phyloP scores from a whole-genome alignment of 2,888 invertebrate genomes.

The Amphiduros pacificus region DNA sequence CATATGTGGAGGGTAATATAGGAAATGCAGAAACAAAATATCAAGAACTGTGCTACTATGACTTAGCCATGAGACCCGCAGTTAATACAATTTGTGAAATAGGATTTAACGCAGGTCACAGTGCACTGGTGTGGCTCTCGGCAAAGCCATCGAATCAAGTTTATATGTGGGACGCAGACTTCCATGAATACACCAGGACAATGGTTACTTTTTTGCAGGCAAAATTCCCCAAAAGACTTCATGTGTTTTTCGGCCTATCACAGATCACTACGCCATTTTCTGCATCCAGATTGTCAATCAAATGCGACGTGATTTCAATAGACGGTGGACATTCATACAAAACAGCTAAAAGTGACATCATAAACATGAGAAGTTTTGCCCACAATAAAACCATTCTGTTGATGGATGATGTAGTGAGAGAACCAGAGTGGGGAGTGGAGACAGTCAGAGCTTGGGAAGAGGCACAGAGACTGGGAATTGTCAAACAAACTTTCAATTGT shows the following conservation, averaged over 20 bases:
- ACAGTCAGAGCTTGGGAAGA: slow-evolving; percentile 6
- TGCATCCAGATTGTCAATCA: neutral
- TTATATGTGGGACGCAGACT: slow-evolving; percentile 2
- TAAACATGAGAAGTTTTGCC: slow-evolving; percentile 1
- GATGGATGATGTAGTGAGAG: neutral
- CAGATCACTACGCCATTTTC: slow-evolving; percentile 15
- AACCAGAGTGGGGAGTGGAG: too few relatives aligned
- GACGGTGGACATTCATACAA: slow-evolving; percentile 28
- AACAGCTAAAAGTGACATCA: slow-evolving; percentile 18
- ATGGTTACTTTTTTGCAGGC: neutral
- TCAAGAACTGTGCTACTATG: neutral
- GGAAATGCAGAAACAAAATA: slow-evolving; percentile 1
- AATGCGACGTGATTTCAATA: slow-evolving; percentile 26
- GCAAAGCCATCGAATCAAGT: slow-evolving; percentile 19
- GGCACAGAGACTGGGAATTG: too few relatives aligned
- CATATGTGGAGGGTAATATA: slow-evolving; percentile 8
- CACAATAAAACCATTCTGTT: neutral
- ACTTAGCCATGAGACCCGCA: neutral
- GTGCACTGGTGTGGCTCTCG: slow-evolving; percentile 18
- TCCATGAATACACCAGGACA: neutral
- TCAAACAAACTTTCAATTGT: too few relatives aligned
- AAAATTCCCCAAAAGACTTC: neutral
- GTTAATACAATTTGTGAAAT: slow-evolving; percentile 13
- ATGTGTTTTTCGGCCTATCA: slow-evolving; percentile 24
- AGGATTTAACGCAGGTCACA: slow-evolving; percentile 20